Conservation (phyloP, 2,797 vertebrate genomes). For the Dermochelys coriacea region DNA sequence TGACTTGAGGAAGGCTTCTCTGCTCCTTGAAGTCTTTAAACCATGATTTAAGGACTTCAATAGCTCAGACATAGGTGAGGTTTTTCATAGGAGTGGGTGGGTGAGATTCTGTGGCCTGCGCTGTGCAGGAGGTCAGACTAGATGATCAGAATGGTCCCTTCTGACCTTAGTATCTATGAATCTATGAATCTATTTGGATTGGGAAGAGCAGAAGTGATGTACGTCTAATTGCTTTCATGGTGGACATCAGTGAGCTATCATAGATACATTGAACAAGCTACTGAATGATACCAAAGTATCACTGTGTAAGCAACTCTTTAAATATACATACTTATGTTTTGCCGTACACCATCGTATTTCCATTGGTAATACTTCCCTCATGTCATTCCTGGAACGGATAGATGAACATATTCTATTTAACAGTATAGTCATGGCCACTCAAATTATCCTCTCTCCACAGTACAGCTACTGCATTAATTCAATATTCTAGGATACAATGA, state of each 20-base stretch:
- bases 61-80: too few relatives aligned
- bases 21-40: too few relatives aligned
- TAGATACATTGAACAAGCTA: too few relatives aligned
- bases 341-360: not conserved
- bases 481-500: not conserved
- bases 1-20: too few relatives aligned
- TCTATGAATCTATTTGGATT: too few relatives aligned
- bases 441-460: not conserved
- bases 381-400: not conserved
- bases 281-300: not conserved
- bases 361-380: not conserved
- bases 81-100: too few relatives aligned
- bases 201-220: slow-evolving; percentile 6
- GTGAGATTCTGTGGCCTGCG: too few relatives aligned
- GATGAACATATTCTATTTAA: not conserved
- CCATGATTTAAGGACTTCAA: too few relatives aligned
- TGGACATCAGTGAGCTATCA: not conserved
- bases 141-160: too few relatives aligned
- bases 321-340: not conserved
- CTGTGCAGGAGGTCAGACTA: too few relatives aligned
- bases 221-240: not conserved
- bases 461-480: not conserved
- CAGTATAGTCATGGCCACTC: not conserved
- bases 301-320: slow-evolving; percentile 14
- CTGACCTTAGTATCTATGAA: too few relatives aligned